These are phyloP conservation scores for Rotaria sp. DNA, from an alignment of 2,888 invertebrate genomes.

Conservation along the genomic window DNA sequence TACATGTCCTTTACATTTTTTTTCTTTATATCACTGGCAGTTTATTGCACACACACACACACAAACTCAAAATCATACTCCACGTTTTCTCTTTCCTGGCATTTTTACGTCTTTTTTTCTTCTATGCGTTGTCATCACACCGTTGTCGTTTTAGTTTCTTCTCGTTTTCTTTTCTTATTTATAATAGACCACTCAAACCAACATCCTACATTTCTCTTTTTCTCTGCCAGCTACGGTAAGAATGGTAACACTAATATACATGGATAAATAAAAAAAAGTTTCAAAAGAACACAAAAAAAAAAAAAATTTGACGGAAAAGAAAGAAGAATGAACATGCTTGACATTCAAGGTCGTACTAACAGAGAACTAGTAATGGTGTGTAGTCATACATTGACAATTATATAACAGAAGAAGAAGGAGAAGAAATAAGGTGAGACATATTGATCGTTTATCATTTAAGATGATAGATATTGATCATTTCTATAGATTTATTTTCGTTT, in stretches of 20 bases:
- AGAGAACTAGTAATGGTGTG: not conserved
- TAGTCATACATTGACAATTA: not conserved
- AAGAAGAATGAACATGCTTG: not conserved
- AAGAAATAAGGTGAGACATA: not conserved
- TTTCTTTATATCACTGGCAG: not conserved
- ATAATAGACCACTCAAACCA: not conserved
- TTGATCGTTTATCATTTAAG: not conserved
- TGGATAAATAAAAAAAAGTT: not conserved
- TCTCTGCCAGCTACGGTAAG: not conserved
- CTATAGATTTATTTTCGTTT: not conserved
- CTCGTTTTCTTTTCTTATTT: not conserved
- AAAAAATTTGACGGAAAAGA: not conserved
- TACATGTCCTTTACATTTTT: not conserved
- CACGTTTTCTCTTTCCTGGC: constrained; percentile 3
- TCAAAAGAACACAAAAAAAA: not conserved
- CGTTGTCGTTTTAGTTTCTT: not conserved
- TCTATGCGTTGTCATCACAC: not conserved
- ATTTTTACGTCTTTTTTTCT: not conserved
- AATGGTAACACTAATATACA: not conserved
- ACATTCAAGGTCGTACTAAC: not conserved
- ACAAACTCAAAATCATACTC: not conserved
- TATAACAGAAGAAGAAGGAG: not conserved
- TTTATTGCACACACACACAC: not conserved
- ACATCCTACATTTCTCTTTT: not conserved
- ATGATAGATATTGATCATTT: not conserved